Base-by-base conservation (phyloP, 1,140 invertebrate genomes). In the Diorhabda carinulata region DNA sequence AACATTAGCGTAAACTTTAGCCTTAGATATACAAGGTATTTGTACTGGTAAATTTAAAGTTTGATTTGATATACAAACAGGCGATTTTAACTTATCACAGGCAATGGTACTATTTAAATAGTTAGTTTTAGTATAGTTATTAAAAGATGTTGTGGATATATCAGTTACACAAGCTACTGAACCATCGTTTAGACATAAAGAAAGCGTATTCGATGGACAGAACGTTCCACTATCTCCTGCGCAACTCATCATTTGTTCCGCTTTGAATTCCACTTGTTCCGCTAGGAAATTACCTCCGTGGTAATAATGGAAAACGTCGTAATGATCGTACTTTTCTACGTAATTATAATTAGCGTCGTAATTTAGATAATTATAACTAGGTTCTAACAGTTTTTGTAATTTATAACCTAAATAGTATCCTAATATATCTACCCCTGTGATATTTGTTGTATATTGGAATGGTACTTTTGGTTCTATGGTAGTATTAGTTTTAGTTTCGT, bases 121-220 rank as follows among this genome's bases (percentile, higher is more conserved):
- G 42, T 67, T 69, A 8, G 60, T 58, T 63, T 69, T 57, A 3
- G 42, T 47, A 57, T 72, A 44, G 40, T 69, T 64, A 25, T 43
- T 66, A 44, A 66, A 71, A 2, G 64, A 43, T 10, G 69, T 71
- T 9, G 64, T 62, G n/a, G 56, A n/a, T 3, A 60, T 44, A 57
- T 69, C 64, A 45, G 67, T 64, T 5, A 73, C 69, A 67, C 72
- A 73, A 67, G 68, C 68, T 45, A 73, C 41, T 6, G 72, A 57
- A 25, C 72, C 72, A n/a, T 68, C 67, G 8, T n/a, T 43, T 4
- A 69, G 63, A 59, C 72, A 73, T n/a, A 73, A 57, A 9, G 72
- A 62, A 42, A 63, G 62, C 4, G 66, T 73, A 43, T 73, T 68
- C 1, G 57, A 8, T 41, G 70, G 67, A 59, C 72, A 73, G 10